phyloP scores from a whole-genome alignment of 2,888 invertebrate species.

The Drosophila barbarae region DNA sequence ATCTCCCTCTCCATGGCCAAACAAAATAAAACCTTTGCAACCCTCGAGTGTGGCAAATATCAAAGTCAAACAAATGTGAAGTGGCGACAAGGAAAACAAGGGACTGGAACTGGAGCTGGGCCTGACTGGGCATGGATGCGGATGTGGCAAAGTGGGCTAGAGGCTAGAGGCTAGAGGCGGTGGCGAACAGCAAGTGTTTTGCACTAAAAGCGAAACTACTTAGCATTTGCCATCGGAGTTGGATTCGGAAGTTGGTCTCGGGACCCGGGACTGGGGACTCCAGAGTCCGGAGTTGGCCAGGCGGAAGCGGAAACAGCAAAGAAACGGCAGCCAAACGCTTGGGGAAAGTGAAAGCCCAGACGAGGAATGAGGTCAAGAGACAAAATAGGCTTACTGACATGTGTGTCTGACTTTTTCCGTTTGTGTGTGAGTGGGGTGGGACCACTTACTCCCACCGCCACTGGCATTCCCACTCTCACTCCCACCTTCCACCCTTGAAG shows the following conservation, averaged over 20 bases:
- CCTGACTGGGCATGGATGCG: background rate
- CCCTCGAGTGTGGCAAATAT: constrained; percentile 52
- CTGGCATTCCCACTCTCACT: background rate
- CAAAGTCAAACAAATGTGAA: constrained; percentile 50
- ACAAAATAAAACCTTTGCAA: constrained; percentile 19
- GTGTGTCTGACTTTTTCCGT: constrained; percentile 28
- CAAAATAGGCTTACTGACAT: constrained; percentile 68
- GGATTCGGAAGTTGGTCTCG: constrained; percentile 26
- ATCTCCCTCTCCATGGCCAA: background rate
- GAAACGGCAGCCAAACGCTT: constrained; percentile 1
- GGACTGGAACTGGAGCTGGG: background rate
- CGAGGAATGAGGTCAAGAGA: constrained; percentile 68
- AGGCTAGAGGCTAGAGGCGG: constrained; percentile 11
- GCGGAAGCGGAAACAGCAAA: constrained; percentile 34
- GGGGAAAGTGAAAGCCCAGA: constrained; percentile 39
- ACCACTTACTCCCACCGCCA: constrained; percentile 2
- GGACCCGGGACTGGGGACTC: background rate
- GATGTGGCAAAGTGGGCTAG: constrained; percentile 6
- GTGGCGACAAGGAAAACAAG: constrained; percentile 35
- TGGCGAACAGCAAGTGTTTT: constrained; percentile 52
- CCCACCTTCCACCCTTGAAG: background rate
- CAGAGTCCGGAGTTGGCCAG: constrained; percentile 18
- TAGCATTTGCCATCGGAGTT: constrained; percentile 61
- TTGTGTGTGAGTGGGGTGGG: constrained; percentile 11
- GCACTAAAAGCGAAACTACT: constrained; percentile 73